Conservation (phyloP, 92 coral and sea anemone genomes). For the Bergia puertoricense region DNA sequence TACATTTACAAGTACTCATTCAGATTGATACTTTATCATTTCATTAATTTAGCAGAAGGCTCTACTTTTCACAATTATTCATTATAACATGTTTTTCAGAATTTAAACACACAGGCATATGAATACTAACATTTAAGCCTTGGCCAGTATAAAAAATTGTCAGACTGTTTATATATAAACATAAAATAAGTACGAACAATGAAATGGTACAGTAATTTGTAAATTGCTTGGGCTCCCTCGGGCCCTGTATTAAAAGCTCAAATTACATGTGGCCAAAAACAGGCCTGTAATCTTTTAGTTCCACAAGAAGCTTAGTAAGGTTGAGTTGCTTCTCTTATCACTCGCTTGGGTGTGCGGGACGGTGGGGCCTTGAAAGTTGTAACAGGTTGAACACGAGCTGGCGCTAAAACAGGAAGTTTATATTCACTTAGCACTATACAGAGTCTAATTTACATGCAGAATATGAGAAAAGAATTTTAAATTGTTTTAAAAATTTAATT, state of each 20-base stretch:
- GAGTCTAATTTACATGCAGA: not conserved
- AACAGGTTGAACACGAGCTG: conserved; percentile 75
- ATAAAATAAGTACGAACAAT: conserved; percentile 18
- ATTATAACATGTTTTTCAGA: not conserved
- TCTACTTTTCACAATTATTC: not conserved
- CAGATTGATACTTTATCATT: not conserved
- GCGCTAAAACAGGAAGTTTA: conserved; percentile 87
- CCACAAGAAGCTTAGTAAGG: conserved; percentile 74
- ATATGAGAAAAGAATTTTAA: not conserved
- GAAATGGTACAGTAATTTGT: not conserved
- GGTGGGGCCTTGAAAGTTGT: conserved; percentile 87
- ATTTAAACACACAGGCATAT: not conserved
- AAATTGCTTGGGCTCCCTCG: not conserved
- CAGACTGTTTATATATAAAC: conserved; percentile 11
- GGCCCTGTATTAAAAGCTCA: conserved; percentile 28
- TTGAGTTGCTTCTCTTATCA: conserved; percentile 91
- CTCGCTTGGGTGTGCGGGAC: conserved; percentile 87
- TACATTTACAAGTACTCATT: not conserved
- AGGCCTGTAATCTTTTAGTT: conserved; percentile 22
- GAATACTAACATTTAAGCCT: conserved; percentile 24
- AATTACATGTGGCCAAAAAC: conserved; percentile 1
- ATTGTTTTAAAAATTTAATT: not conserved
- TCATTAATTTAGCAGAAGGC: conserved; percentile 7
- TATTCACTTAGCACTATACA: conserved; percentile 34
- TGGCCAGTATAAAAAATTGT: conserved; percentile 42